A percentile compares a stretch with the other conserved stretches of the same genome.
These are phyloP conservation scores for Musca vetustissima DNA, from an alignment of 1,140 invertebrate species.

Conservation along the genomic window DNA sequence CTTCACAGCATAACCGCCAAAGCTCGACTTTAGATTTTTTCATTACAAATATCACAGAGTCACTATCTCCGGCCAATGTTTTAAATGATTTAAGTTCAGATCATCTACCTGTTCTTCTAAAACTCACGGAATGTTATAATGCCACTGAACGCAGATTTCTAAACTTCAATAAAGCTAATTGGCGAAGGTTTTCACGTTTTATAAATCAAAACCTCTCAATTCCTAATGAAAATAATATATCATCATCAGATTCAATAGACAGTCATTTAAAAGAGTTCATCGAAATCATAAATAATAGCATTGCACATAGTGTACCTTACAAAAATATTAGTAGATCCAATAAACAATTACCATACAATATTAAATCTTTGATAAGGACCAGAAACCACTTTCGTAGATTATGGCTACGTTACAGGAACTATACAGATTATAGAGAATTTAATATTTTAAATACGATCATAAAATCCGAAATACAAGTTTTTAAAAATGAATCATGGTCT, in stretches of 20 bases:
- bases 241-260: neutral
- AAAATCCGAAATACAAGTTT: neutral
- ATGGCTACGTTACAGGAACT: neutral
- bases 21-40: neutral
- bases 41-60: neutral
- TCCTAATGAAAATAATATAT: neutral
- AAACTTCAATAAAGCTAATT: neutral
- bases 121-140: neutral
- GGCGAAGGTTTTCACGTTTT: neutral
- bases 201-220: neutral
- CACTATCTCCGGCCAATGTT: neutral
- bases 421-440: neutral
- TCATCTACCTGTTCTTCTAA: neutral
- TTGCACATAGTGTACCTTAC: neutral
- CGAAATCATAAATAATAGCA: neutral
- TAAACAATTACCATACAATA: neutral
- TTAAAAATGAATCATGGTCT: neutral
- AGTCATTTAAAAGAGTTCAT: neutral
- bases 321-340: neutral
- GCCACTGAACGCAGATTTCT: neutral
- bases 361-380: neutral
- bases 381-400: neutral
- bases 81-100: neutral
- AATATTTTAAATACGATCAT: neutral
- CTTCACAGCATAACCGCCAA: neutral